Percentiles rank a stretch among this genome's conserved stretches.
Conservation (phyloP, 2,888 invertebrate species). For the Epistrophe grossulariae region DNA sequence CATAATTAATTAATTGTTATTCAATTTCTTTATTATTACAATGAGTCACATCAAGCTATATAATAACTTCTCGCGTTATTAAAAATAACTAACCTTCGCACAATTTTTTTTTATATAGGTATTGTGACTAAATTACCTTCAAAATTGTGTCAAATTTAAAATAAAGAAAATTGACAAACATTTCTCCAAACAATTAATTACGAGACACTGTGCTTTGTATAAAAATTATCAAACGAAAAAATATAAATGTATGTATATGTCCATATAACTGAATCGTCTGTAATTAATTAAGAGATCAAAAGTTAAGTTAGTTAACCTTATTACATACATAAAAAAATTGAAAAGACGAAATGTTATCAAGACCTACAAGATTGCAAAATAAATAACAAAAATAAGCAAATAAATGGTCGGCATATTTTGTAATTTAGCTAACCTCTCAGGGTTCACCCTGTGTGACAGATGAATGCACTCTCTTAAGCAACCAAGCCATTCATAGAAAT, state of each 20-base stretch:
- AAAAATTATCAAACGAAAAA: no score
- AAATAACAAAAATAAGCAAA: background rate
- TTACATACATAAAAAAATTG: background rate
- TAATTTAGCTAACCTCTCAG: slow-evolving; percentile 12
- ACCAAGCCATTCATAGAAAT: background rate
- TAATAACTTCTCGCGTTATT: background rate
- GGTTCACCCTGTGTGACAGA: slow-evolving; percentile 26
- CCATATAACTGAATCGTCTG: background rate
- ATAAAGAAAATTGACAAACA: background rate
- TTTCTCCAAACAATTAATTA: background rate
- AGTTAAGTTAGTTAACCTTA: slow-evolving; percentile 13
- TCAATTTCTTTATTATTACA: background rate
- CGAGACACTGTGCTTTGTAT: no score
- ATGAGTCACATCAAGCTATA: background rate
- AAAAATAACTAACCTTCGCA: slow-evolving; percentile 8
- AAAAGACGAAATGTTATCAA: slow-evolving; percentile 1
- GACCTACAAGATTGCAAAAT: background rate
- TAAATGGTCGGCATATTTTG: slow-evolving; percentile 20
- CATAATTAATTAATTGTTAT: no score
- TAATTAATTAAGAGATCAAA: slow-evolving; percentile 20
- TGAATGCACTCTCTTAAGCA: slow-evolving; percentile 12
- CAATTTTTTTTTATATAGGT: no score
- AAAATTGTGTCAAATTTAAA: background rate
- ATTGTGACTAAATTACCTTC: background rate
- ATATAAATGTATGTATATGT: no score